Evolutionary conservation across 2,113 vertebrate species (phyloP), one percentile per base, ranked within the genome.

Genomic region (Nycticebus coucang): DNA sequence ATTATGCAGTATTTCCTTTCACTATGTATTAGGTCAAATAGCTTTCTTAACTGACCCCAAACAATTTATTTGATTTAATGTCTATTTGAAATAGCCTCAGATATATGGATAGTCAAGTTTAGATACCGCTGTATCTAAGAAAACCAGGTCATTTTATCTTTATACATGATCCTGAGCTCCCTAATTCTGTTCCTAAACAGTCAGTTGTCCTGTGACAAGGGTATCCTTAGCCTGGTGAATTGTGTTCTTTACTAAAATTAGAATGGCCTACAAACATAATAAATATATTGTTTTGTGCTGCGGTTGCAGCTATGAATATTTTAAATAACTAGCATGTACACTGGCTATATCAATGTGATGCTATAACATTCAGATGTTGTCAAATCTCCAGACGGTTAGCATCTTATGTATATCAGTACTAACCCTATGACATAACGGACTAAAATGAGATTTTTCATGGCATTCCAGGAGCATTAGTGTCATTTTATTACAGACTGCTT

Each of bases 401-500:
- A 95, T 87, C 80, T 35, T 94, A 89, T 62, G 28, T 91, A 83
- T 50, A 45, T 79, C 33, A 83, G 24, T 53, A 96, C 57, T 92
- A 94, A 96, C 24, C 28, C 50, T 97, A 92, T 93, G 82, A 89
- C 30, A 92, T 57, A 86, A 78, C 83, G 50, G 53, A 89, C 53
- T 87, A 92, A 89, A 83, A 87, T 86, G 57, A 95, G 55, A 89
- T 45, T 94, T 87, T 87, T 89, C 68, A 75, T 64, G 85, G 59
- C 69, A 97, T 95, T 94, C 53, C 77, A 41, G 37, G 41, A 94
- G 41, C 57, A 82, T 87, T 89, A 86, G 60, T 93, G 62, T 85
- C 79, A 92, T 78, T 89, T 79, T 81, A 95, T 95, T 95, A 88
- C 72, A 94, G 41, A 90, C 6, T 90, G 68, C 96, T 97, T 97